A percentile compares a stretch with the other conserved stretches of the same genome.
Conservation (phyloP, 1,140 invertebrate genomes). For the Magallana ariakensis region DNA sequence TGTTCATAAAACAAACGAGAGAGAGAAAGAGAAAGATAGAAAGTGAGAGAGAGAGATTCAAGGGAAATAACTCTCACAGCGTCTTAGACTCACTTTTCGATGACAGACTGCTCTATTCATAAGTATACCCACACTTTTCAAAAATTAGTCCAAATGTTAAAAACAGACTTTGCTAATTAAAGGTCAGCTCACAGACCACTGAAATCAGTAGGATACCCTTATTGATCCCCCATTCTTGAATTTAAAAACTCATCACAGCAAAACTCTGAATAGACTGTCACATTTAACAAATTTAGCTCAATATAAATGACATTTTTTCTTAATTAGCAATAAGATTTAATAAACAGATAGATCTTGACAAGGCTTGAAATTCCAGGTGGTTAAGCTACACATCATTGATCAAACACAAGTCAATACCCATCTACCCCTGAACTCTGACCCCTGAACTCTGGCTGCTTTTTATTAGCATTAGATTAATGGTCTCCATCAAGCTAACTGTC, state of each 20-base stretch:
- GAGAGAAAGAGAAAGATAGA: too few species aligned
- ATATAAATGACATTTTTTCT: too few species aligned
- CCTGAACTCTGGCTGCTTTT: neutral
- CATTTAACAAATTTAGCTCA: neutral
- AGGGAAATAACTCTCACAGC: neutral
- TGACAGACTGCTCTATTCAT: neutral
- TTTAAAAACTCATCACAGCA: neutral
- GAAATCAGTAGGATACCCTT: too few species aligned
- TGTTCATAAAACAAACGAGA: too few species aligned
- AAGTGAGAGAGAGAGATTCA: neutral
- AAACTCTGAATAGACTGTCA: neutral
- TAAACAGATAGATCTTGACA: neutral
- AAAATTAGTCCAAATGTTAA: too few species aligned
- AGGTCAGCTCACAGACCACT: too few species aligned
- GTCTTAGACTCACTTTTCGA: neutral
- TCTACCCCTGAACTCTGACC: neutral
- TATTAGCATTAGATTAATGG: neutral
- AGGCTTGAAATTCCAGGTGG: constrained; percentile 12
- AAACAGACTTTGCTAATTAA: too few species aligned
- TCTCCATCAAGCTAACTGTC: neutral
- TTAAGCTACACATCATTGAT: neutral
- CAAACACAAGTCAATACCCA: neutral
- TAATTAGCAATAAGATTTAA: too few species aligned
- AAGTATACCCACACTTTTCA: neutral
- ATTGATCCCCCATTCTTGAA: neutral